These are phyloP conservation scores for Metopolophium dirhodum DNA, from an alignment of 1,140 invertebrate species.

Conservation along the genomic window DNA sequence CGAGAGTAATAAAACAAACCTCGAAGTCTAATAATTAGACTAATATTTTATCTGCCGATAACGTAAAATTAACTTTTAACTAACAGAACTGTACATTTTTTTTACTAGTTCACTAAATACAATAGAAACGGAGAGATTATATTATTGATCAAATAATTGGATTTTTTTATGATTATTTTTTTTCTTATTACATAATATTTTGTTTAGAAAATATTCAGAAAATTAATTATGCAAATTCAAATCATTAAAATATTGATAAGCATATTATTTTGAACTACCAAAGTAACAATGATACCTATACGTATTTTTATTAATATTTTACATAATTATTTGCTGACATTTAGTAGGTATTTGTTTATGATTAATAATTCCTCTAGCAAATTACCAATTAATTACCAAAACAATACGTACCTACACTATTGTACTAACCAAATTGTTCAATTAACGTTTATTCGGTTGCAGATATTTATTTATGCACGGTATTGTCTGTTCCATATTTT, in stretches of 20 bases:
- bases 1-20: too few relatives aligned
- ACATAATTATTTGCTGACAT: not conserved
- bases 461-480: not conserved
- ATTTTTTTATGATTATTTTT: too few relatives aligned
- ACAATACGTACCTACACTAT: not conserved
- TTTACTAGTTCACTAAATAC: too few relatives aligned
- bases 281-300: not conserved
- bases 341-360: not conserved
- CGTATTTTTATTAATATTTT: not conserved
- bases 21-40: too few relatives aligned
- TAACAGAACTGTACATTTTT: too few relatives aligned
- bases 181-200: not conserved
- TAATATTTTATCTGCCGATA: too few relatives aligned
- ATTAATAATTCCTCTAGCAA: not conserved
- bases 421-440: not conserved
- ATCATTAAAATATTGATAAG: not conserved
- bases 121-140: too few relatives aligned
- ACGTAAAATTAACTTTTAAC: too few relatives aligned
- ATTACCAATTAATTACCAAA: not conserved
- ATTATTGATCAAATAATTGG: too few relatives aligned
- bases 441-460: not conserved
- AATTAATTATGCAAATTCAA: not conserved
- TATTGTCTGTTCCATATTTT: not conserved
- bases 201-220: not conserved
- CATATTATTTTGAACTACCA: too few relatives aligned